These are phyloP conservation scores for Amia ocellicauda DNA, from an alignment of 2,113 vertebrate species.

Conservation along the genomic window DNA sequence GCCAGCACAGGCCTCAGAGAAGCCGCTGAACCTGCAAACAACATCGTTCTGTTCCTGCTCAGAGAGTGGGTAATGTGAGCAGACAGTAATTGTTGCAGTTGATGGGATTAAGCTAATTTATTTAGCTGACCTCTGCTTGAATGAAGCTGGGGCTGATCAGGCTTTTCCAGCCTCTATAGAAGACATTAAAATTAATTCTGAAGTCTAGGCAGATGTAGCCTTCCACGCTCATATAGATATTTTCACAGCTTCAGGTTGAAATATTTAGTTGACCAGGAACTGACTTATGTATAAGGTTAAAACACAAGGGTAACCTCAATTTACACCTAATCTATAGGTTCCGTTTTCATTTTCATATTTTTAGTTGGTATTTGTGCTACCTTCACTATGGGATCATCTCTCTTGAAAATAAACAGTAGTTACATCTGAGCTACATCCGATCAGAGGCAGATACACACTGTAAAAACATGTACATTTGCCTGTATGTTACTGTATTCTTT, in stretches of 20 bases:
- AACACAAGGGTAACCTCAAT: too few relatives aligned
- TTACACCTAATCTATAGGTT: background rate
- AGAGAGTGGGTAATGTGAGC: slow-evolving; percentile 25
- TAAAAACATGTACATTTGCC: slow-evolving; percentile 9
- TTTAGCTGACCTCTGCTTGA: slow-evolving; percentile 23
- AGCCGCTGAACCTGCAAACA: slow-evolving; percentile 16
- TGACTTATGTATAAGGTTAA: background rate
- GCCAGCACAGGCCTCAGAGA: background rate
- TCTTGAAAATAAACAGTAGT: background rate
- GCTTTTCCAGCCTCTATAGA: slow-evolving; percentile 14
- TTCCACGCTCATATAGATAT: background rate
- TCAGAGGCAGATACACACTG: background rate
- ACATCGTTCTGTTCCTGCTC: slow-evolving; percentile 11
- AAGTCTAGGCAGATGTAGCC: background rate
- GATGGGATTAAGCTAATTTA: slow-evolving; percentile 35
- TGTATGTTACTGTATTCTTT: too few relatives aligned
- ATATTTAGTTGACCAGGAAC: background rate
- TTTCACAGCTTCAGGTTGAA: background rate
- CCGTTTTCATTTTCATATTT: too few relatives aligned
- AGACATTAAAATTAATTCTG: background rate
- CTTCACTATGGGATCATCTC: too few relatives aligned
- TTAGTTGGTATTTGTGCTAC: too few relatives aligned
- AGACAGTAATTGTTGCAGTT: slow-evolving; percentile 27
- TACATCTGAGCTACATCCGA: slow-evolving; percentile 12
- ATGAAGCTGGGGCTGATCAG: slow-evolving; percentile 9